These are phyloP conservation scores for Endotricha flammealis DNA, from an alignment of 2,888 invertebrate species.

Conservation along the genomic window DNA sequence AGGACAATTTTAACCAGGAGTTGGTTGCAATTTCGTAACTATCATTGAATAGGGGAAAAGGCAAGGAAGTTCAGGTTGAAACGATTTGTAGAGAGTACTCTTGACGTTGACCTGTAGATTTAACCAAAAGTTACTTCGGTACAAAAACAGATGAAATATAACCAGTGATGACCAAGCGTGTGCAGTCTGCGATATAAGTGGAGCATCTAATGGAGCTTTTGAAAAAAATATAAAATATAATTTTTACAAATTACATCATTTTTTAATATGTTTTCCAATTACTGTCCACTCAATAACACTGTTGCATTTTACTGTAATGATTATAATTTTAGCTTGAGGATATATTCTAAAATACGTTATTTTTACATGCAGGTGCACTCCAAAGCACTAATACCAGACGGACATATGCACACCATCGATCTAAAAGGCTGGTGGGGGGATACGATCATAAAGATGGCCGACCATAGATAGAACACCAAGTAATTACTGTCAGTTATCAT, in stretches of 20 bases:
- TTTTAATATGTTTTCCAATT: neutral
- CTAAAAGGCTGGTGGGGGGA: constrained; percentile 3
- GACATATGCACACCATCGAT: constrained; percentile 2
- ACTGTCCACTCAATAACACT: constrained; percentile 21
- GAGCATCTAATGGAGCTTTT: too few relatives aligned
- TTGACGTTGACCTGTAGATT: too few relatives aligned
- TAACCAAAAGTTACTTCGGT: too few relatives aligned
- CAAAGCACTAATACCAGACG: neutral
- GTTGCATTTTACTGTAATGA: constrained; percentile 8
- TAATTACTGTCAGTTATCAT: constrained; percentile 48
- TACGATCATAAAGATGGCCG: constrained; percentile 36
- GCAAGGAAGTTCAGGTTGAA: too few relatives aligned
- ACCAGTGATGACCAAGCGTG: too few relatives aligned
- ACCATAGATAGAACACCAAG: constrained; percentile 38
- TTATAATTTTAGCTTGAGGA: neutral
- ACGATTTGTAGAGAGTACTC: too few relatives aligned
- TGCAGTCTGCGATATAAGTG: too few relatives aligned
- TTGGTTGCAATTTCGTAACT: too few relatives aligned
- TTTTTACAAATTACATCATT: neutral
- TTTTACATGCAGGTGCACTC: constrained; percentile 18
- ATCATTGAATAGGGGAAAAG: too few relatives aligned
- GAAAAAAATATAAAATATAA: too few relatives aligned
- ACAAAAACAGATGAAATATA: too few relatives aligned
- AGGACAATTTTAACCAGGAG: too few relatives aligned
- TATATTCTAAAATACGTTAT: constrained; percentile 5